phyloP scores from a whole-genome alignment of 2,113 vertebrate species.

The Plecotus auritus region DNA sequence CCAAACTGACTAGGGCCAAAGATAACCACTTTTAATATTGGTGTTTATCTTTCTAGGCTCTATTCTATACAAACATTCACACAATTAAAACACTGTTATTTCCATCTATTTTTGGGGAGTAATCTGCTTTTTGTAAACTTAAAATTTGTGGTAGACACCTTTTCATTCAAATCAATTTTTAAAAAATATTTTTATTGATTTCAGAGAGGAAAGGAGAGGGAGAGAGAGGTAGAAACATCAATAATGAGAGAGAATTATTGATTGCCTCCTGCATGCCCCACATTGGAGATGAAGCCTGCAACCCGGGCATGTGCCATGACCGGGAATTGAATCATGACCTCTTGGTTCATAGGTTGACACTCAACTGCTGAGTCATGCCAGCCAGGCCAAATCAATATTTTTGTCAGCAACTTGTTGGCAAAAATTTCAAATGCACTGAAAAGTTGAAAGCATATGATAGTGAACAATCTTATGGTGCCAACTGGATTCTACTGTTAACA shows the following conservation, averaged over 20 bases:
- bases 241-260: too few species aligned
- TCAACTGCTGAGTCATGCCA: too few species aligned
- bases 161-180: not conserved
- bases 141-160: not conserved
- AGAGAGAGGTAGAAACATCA: too few species aligned
- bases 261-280: too few species aligned
- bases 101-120: not conserved
- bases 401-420: not conserved
- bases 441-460: not conserved
- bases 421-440: not conserved
- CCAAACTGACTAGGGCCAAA: not conserved
- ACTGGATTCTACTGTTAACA: not conserved
- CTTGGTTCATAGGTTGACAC: too few species aligned
- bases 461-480: not conserved
- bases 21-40: not conserved
- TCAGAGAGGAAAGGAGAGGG: too few species aligned
- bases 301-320: too few species aligned
- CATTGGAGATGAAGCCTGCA: too few species aligned
- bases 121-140: not conserved
- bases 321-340: too few species aligned
- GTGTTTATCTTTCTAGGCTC: not conserved
- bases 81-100: not conserved
- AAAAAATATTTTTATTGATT: too few species aligned
- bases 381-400: not conserved
- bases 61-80: not conserved